Base-by-base conservation (phyloP, 53 echinoderm and acorn worm genomes). In the Echinarachnius parma region DNA sequence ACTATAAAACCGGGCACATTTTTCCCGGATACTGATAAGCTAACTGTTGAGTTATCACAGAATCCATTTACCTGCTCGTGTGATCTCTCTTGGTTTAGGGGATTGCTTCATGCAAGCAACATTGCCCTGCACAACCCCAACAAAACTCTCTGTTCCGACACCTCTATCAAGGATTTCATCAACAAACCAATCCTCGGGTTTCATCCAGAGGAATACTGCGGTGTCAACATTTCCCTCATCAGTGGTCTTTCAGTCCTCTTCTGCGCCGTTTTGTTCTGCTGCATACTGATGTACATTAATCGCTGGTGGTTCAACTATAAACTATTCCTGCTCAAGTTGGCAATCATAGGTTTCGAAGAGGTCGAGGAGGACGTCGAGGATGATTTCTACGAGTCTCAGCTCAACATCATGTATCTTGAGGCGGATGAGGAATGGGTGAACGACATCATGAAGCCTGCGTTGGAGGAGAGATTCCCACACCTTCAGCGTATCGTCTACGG, bases 261-360 rank as follows among this genome's bases (percentile, higher is more conserved):
- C 10, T 4, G 28, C 18, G 7, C 31, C 2, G 49, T 46, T 20
- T 3, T 66, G 0, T 66, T 66, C 49, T 18, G 28, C 26, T 46
- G 29, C 7, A 4, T 66, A n/a, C 31, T 66, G 29, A 44, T 66
- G 15, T 66, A 66, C 28, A 27, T 18, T 19, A 66, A 66, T 30
- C 48, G 49, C 5, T 66, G 66, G 66, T 66, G 66, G 66, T 48
- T 66, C 19, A 66, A 66, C 31, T 28, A 66, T 26, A 66, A 66
- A 34, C 3, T 66, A 28, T 66, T 66, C 29, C 66, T 66, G 4
- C 66, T 66, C 3, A 66, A 66, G 46, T 32, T 66, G 23, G 47
- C 48, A 16, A 31, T 66, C 31, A 7, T 15, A 27, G 66, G 66
- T 4, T 66, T 30, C 16, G 1, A 48, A 4, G 48, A 66, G 31